These are phyloP conservation scores for Dipodomys ordii DNA, from an alignment of 2,113 vertebrate species.

Conservation along the genomic window DNA sequence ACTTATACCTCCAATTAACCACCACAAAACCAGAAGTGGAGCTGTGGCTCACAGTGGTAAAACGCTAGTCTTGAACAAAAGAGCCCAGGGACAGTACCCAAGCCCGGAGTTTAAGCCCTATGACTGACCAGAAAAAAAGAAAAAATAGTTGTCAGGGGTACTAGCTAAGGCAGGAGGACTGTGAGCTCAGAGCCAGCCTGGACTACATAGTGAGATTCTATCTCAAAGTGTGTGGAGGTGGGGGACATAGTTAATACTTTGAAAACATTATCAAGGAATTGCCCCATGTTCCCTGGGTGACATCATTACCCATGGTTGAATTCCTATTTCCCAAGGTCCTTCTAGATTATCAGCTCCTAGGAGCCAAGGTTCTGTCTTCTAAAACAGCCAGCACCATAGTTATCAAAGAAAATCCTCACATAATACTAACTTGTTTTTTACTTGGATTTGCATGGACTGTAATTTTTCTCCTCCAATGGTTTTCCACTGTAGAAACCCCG, in stretches of 20 bases:
- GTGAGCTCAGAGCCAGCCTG: too few species aligned
- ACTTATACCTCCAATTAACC: too few species aligned
- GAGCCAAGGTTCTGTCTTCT: not conserved
- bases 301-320: not conserved
- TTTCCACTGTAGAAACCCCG: conserved; percentile 92
- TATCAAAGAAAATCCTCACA: not conserved
- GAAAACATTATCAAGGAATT: not conserved
- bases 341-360: not conserved
- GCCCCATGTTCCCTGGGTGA: not conserved
- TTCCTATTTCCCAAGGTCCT: not conserved
- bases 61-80: too few species aligned
- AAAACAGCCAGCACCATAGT: not conserved
- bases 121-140: too few species aligned
- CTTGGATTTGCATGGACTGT: not conserved
- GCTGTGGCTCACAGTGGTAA: too few species aligned
- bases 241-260: not conserved
- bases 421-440: not conserved
- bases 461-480: not conserved
- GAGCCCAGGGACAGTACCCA: too few species aligned
- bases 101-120: too few species aligned
- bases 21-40: too few species aligned
- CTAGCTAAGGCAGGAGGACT: too few species aligned
- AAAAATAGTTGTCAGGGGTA: too few species aligned
- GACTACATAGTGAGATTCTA: too few species aligned
- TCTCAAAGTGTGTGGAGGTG: too few species aligned